phyloP scores from a whole-genome alignment of 2,888 invertebrate genomes.

The Brenthis hecate region DNA sequence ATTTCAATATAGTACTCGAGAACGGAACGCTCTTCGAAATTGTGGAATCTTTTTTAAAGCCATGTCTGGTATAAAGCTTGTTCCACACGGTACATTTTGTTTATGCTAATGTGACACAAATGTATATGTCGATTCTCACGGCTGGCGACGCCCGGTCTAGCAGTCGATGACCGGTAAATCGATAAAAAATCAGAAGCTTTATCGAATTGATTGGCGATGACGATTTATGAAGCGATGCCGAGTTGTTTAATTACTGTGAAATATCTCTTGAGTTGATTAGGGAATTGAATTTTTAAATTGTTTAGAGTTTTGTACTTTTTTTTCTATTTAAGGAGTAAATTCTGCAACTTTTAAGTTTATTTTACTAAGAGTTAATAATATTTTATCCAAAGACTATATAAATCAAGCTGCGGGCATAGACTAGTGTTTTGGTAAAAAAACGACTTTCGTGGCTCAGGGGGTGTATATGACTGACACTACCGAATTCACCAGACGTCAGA shows the following conservation, averaged over 20 bases:
- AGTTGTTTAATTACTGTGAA: slow-evolving; percentile 30
- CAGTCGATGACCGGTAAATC: slow-evolving; percentile 62
- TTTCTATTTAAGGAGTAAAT: not conserved
- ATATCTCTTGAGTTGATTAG: slow-evolving; percentile 22
- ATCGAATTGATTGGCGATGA: slow-evolving; percentile 37
- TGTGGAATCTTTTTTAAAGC: slow-evolving; percentile 37
- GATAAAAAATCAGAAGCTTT: slow-evolving; percentile 41
- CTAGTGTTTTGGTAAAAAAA: too few species aligned
- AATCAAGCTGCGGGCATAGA: too few species aligned
- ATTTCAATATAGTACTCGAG: slow-evolving; percentile 37
- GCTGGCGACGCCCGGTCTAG: slow-evolving; percentile 73
- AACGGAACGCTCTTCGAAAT: slow-evolving; percentile 38
- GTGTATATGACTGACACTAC: too few species aligned
- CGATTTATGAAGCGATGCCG: slow-evolving; percentile 34
- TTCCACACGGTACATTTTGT: slow-evolving; percentile 52
- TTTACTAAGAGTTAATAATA: not conserved
- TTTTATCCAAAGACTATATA: not conserved
- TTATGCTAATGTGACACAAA: slow-evolving; percentile 67
- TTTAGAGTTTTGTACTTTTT: not conserved
- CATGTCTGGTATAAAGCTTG: slow-evolving; percentile 37
- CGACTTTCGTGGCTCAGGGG: too few species aligned
- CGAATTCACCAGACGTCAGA: too few species aligned
- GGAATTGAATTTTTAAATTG: not conserved
- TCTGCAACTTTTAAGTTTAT: not conserved
- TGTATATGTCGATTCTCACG: slow-evolving; percentile 69